Percentiles rank a stretch among this genome's conserved stretches.
phyloP scores from a whole-genome alignment of 2,797 vertebrate genomes.

The Scyliorhinus canicula region DNA sequence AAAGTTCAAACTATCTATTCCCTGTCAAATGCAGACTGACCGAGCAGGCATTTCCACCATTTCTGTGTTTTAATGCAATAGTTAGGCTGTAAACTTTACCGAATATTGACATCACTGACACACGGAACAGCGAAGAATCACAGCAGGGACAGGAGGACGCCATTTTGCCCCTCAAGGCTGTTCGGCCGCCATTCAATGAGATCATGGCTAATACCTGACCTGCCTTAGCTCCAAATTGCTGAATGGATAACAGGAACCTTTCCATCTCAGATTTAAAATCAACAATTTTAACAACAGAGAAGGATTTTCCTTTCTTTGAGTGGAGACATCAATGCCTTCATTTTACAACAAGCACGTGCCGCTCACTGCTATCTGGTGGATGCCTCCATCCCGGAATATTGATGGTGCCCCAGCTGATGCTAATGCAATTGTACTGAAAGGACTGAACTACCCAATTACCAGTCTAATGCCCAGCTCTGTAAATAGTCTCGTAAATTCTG shows the following conservation, averaged over 20 bases:
- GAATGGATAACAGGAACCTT: not conserved
- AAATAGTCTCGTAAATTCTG: not conserved
- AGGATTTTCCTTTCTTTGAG: not conserved
- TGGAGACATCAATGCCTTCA: not conserved
- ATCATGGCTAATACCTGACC: not conserved
- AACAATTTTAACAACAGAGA: not conserved
- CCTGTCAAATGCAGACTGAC: not conserved
- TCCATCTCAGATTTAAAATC: not conserved
- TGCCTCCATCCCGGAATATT: not conserved
- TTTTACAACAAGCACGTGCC: not conserved
- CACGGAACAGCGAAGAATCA: not conserved
- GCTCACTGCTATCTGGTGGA: not conserved
- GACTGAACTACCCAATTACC: constrained; percentile 11
- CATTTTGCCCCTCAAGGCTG: not conserved
- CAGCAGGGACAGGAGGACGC: not conserved
- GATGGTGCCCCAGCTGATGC: not conserved
- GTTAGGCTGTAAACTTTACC: not conserved
- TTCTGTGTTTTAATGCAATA: not conserved
- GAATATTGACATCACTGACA: not conserved
- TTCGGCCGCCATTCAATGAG: not conserved
- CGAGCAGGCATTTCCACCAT: not conserved
- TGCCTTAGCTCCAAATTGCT: no score
- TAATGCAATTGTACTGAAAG: not conserved
- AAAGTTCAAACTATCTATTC: not conserved
- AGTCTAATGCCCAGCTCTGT: not conserved